Evolutionary conservation across 2,797 vertebrate genomes (phyloP).

Genomic region (Serranus cabrilla): DNA sequence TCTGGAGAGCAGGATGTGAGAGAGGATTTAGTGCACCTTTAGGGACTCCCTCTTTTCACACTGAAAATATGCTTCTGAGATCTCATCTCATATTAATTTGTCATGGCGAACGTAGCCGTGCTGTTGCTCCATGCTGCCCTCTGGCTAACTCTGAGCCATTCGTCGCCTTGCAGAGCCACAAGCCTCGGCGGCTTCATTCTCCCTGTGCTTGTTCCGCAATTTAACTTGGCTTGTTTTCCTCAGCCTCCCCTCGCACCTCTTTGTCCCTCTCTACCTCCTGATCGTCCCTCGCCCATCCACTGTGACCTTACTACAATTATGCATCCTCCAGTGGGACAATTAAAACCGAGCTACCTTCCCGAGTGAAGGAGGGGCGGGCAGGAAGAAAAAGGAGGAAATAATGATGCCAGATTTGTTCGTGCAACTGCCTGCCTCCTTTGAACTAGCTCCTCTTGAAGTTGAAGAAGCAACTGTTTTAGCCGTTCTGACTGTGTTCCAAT

Average conservation of each 20-base stretch:
- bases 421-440: slow-evolving; percentile 56
- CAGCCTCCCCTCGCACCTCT: slow-evolving; percentile 33
- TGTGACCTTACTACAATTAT: slow-evolving; percentile 67
- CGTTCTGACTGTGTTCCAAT: slow-evolving; percentile 43
- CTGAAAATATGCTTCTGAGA: slow-evolving; percentile 70
- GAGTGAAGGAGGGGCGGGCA: slow-evolving; percentile 3
- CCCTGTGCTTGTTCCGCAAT: slow-evolving; percentile 52
- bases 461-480: slow-evolving; percentile 42
- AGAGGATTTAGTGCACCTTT: slow-evolving; percentile 75
- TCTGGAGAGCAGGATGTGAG: slow-evolving; percentile 64
- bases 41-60: slow-evolving; percentile 67
- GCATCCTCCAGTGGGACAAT: slow-evolving; percentile 79
- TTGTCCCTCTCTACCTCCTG: slow-evolving; percentile 23
- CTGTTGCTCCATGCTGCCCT: slow-evolving; percentile 60
- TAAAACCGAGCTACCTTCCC: slow-evolving; percentile 67
- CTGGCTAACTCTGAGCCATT: slow-evolving; percentile 63
- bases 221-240: slow-evolving; percentile 63
- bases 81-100: slow-evolving; percentile 80
- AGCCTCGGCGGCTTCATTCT: slow-evolving; percentile 33
- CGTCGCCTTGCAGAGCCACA: slow-evolving; percentile 33
- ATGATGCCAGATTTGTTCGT: slow-evolving; percentile 63
- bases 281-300: slow-evolving; percentile 36
- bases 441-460: slow-evolving; percentile 64
- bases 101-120: slow-evolving; percentile 57
- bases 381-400: slow-evolving; percentile 56